Conservation (phyloP, 2,797 vertebrate genomes). For the Coreius guichenoti region DNA sequence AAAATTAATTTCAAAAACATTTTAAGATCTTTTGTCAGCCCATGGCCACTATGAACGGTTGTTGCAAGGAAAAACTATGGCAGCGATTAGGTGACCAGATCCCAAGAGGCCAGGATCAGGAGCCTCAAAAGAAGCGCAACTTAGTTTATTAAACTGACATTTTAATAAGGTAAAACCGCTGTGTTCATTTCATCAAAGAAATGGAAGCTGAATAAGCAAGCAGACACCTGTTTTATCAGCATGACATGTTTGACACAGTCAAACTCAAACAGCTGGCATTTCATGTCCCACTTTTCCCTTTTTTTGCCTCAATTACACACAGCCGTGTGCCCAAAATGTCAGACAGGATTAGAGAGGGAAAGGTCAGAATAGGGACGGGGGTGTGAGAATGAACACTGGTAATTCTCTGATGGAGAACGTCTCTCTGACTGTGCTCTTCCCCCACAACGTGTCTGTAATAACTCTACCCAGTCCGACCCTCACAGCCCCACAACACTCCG, state of each 20-base stretch:
- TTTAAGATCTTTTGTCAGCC: no score
- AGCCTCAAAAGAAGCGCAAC: not conserved
- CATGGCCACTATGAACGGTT: not conserved
- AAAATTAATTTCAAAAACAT: no score
- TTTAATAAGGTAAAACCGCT: slow-evolving; percentile 31
- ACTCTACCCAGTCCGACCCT: slow-evolving; percentile 31
- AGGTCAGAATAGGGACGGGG: slow-evolving; percentile 55
- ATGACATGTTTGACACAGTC: slow-evolving; percentile 31
- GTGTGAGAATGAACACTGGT: slow-evolving; percentile 47
- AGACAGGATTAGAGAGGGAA: slow-evolving; percentile 56
- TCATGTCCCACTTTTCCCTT: slow-evolving; percentile 48
- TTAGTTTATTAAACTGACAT: slow-evolving; percentile 29
- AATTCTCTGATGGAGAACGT: slow-evolving; percentile 24
- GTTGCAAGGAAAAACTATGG: not conserved
- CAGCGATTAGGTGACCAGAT: slow-evolving; percentile 44
- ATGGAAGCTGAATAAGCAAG: slow-evolving; percentile 32
- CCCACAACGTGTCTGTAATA: slow-evolving; percentile 11
- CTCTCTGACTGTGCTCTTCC: not conserved
- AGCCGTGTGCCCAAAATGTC: slow-evolving; percentile 60
- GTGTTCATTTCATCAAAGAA: slow-evolving; percentile 21
- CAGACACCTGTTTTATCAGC: slow-evolving; percentile 34
- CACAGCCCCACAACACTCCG: not conserved
- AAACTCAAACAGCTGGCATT: slow-evolving; percentile 48
- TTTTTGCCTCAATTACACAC: slow-evolving; percentile 54
- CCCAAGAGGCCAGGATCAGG: slow-evolving; percentile 28